A percentile compares a stretch with the other conserved stretches of the same genome.
Evolutionary conservation across 2,797 vertebrate genomes (phyloP).

Genomic region (Glossophaga mutica): DNA sequence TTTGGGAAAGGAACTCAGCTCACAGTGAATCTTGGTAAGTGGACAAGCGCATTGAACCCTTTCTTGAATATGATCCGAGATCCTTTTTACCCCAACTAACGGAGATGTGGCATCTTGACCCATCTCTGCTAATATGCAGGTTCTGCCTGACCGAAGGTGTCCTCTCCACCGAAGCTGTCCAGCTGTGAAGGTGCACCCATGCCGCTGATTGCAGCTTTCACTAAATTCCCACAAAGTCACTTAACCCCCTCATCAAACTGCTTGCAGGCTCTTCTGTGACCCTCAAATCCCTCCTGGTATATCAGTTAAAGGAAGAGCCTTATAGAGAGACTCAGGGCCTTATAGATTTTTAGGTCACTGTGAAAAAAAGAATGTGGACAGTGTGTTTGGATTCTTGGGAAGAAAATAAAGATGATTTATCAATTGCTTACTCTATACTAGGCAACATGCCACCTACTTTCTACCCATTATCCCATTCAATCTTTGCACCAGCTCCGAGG

Average conservation of each 20-base stretch:
- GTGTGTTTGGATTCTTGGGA: not conserved
- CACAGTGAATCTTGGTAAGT: constrained; percentile 40
- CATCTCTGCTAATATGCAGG: not conserved
- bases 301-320: not conserved
- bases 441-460: not conserved
- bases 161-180: not conserved
- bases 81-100: not conserved
- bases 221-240: constrained; percentile 22
- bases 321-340: not conserved
- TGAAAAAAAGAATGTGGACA: not conserved
- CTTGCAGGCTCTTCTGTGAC: not conserved
- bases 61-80: not conserved
- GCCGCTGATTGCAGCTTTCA: not conserved
- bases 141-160: not conserved
- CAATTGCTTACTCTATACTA: not conserved
- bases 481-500: not conserved
- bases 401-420: not conserved
- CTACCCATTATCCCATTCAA: not conserved
- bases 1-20: constrained; percentile 56
- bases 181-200: accelerated
- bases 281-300: not conserved
- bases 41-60: not conserved
- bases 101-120: not conserved
- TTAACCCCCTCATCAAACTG: not conserved
- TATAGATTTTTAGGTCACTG: not conserved